These are phyloP conservation scores for Rhinoraja longicauda DNA, from an alignment of 2,797 vertebrate genomes.

Conservation along the genomic window DNA sequence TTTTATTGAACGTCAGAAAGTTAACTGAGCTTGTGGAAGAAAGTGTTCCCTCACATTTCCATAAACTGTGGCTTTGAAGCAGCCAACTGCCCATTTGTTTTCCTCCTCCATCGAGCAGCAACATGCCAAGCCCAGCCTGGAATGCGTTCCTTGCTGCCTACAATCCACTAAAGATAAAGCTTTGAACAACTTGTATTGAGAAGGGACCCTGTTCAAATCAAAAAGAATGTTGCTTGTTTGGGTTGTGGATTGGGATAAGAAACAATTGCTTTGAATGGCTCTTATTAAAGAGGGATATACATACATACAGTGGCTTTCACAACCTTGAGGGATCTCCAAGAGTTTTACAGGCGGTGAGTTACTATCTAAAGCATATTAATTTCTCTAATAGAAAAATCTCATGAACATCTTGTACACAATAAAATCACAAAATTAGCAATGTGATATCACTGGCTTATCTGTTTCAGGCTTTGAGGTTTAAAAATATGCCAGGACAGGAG, in stretches of 20 bases:
- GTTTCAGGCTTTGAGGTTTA: background rate
- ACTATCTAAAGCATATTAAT: background rate
- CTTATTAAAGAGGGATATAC: background rate
- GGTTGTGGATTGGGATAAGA: background rate
- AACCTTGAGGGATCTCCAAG: background rate
- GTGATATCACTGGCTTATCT: background rate
- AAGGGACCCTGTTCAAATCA: background rate
- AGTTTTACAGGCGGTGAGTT: background rate
- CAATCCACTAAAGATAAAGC: background rate
- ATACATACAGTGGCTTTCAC: background rate
- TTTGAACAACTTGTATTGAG: background rate
- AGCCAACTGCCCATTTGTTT: background rate
- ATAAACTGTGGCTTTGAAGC: background rate
- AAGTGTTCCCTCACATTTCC: too few relatives aligned
- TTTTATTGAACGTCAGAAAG: background rate
- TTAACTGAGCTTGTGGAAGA: background rate
- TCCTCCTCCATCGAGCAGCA: background rate
- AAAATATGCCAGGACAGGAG: background rate
- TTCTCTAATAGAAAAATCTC: too few relatives aligned
- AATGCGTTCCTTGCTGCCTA: background rate
- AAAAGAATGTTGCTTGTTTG: background rate
- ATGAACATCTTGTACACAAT: background rate
- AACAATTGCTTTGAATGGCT: background rate
- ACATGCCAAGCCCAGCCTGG: background rate
- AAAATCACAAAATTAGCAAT: background rate